Evolutionary conservation across 2,888 invertebrate species (phyloP).

Genomic region (Epicampocera succincta): DNA sequence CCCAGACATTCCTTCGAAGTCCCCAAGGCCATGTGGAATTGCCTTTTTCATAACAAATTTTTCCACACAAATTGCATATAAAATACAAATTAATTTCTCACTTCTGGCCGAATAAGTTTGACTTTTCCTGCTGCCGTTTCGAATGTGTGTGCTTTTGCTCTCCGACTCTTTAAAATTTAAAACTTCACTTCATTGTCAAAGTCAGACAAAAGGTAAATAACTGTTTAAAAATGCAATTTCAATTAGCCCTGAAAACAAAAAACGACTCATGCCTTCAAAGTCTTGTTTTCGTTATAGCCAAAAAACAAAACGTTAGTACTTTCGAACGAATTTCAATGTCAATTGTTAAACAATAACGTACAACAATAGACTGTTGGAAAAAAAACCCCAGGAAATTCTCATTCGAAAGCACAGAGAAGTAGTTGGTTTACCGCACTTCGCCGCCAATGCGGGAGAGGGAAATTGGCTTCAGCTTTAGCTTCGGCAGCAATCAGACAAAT

Average conservation of each 20-base stretch:
- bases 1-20: constrained; percentile 38
- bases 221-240: constrained; percentile 73
- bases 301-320: background rate
- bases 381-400: background rate
- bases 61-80: constrained; percentile 57
- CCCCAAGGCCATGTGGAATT: constrained; percentile 50
- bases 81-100: constrained; percentile 70
- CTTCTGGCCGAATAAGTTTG: constrained; percentile 61
- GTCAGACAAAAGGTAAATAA: constrained; percentile 70
- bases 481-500: constrained; percentile 10
- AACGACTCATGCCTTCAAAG: constrained; percentile 22
- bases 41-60: constrained; percentile 23
- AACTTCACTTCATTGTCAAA: constrained; percentile 63
- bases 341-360: constrained; percentile 66
- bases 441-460: background rate
- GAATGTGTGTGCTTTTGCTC: background rate
- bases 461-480: constrained; percentile 16
- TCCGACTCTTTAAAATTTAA: constrained; percentile 32
- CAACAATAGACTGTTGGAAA: constrained; percentile 43
- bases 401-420: background rate
- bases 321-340: constrained; percentile 61
- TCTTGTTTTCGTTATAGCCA: background rate
- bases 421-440: constrained; percentile 38
- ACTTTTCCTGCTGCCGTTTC: constrained; percentile 16
- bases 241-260: constrained; percentile 71